Evolutionary conservation across 2,888 invertebrate species (phyloP).

Genomic region (Emmelina monodactyla): DNA sequence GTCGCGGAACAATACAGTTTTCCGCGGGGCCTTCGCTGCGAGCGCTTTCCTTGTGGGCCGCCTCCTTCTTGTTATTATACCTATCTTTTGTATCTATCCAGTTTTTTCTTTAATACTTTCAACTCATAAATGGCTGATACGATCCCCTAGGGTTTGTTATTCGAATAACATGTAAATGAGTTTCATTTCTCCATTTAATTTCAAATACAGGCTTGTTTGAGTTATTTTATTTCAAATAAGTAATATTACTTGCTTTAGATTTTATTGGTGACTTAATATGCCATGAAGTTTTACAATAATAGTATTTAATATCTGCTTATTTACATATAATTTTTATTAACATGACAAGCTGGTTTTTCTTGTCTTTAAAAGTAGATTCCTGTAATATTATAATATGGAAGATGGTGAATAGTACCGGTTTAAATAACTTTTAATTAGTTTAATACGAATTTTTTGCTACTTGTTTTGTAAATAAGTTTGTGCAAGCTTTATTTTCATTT

Average conservation of each 20-base stretch:
- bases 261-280: neutral
- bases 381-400: too few relatives aligned
- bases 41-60: conserved; percentile 57
- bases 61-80: conserved; percentile 57
- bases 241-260: too few relatives aligned
- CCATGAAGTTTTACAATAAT: conserved; percentile 3
- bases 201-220: too few relatives aligned
- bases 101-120: conserved; percentile 65
- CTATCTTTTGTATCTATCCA: conserved; percentile 56
- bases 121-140: conserved; percentile 63
- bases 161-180: conserved; percentile 66
- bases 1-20: conserved; percentile 60
- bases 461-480: too few relatives aligned
- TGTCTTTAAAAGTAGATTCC: too few relatives aligned
- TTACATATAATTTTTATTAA: conserved; percentile 5
- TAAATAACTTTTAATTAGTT: too few relatives aligned
- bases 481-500: too few relatives aligned
- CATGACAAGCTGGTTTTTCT: too few relatives aligned
- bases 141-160: conserved; percentile 59
- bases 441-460: too few relatives aligned
- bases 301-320: conserved; percentile 4
- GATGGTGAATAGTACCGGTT: too few relatives aligned
- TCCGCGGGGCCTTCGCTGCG: conserved; percentile 59
- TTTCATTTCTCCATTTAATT: too few relatives aligned
- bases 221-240: too few relatives aligned